Evolutionary conservation across 2,797 vertebrate species (phyloP).

Genomic region (Anolis apletophallus): DNA sequence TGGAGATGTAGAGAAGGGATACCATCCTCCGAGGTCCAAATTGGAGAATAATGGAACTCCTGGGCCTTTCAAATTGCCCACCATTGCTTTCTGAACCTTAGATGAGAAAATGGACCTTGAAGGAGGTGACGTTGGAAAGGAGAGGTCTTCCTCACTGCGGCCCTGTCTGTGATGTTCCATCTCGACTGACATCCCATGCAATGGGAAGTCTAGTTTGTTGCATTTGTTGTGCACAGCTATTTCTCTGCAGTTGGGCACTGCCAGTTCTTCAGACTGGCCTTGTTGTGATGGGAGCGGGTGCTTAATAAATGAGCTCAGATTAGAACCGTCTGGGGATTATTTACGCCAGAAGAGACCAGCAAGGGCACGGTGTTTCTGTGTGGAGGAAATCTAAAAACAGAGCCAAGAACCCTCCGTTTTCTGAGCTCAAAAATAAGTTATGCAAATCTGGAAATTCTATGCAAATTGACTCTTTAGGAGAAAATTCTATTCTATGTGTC

Average conservation of each 20-base stretch:
- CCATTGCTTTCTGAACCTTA: not conserved
- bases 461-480: slow-evolving; percentile 27
- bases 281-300: not conserved
- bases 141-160: not conserved
- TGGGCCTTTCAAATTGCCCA: not conserved
- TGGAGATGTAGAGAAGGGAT: no score
- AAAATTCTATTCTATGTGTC: not conserved
- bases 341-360: slow-evolving; percentile 14
- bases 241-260: not conserved
- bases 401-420: slow-evolving; percentile 1
- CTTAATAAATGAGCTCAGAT: slow-evolving; percentile 15
- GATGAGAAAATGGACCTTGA: no score
- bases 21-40: no score
- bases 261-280: not conserved
- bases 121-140: not conserved
- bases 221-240: slow-evolving; percentile 2
- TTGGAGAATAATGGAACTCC: no score
- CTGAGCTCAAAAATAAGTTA: slow-evolving; percentile 22
- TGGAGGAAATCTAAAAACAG: not conserved
- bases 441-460: slow-evolving; percentile 20
- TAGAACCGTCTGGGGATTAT: slow-evolving; percentile 19
- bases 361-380: not conserved
- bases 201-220: not conserved
- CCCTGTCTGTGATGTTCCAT: not conserved
- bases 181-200: not conserved